Conservation (phyloP, 2,113 vertebrate genomes). For the Emberiza fucata region DNA sequence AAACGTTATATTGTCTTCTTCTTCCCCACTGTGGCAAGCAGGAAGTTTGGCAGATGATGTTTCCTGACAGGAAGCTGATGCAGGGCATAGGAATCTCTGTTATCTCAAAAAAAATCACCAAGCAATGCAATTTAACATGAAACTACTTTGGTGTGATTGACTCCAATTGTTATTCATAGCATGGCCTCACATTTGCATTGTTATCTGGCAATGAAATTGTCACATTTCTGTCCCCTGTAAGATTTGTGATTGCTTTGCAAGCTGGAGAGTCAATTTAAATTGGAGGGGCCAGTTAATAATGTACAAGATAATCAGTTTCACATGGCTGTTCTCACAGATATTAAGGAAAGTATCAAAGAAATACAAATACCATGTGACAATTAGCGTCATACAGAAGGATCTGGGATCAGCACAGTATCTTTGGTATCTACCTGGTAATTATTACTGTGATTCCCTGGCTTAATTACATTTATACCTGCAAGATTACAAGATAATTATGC, state of each 20-base stretch:
- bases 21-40: not conserved
- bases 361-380: not conserved
- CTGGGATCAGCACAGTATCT: not conserved
- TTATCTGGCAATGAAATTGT: slow-evolving; percentile 18
- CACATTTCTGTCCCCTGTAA: not conserved
- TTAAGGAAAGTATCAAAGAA: slow-evolving; percentile 5
- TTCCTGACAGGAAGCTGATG: not conserved
- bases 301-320: slow-evolving; percentile 30
- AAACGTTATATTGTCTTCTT: not conserved
- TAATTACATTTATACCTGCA: slow-evolving; percentile 28
- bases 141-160: not conserved
- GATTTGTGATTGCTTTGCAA: slow-evolving; percentile 16
- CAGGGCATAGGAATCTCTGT: not conserved
- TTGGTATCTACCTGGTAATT: not conserved
- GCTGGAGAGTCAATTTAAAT: slow-evolving; percentile 11
- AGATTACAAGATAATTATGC: slow-evolving; percentile 32
- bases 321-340: not conserved
- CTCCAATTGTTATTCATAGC: not conserved
- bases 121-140: not conserved
- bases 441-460: not conserved
- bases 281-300: not conserved
- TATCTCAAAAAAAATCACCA: not conserved
- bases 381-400: not conserved
- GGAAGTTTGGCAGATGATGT: slow-evolving; percentile 4
- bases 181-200: slow-evolving; percentile 5